phyloP scores from a whole-genome alignment of 2,888 invertebrate genomes.

The Dermolepida albohirtum region DNA sequence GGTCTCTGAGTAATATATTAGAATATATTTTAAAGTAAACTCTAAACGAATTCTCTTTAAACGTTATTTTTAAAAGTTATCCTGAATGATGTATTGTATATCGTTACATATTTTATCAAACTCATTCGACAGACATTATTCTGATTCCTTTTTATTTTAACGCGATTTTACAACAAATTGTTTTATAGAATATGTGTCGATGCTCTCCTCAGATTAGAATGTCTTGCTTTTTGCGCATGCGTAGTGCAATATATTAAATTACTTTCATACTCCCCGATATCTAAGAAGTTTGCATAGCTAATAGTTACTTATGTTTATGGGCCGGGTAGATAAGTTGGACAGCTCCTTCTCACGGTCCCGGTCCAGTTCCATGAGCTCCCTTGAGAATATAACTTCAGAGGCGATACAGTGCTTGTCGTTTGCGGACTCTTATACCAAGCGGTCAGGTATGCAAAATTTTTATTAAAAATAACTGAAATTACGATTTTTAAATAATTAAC shows the following conservation, averaged over 20 bases:
- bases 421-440: conserved; percentile 94
- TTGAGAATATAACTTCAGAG: conserved; percentile 97
- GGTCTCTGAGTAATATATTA: conserved; percentile 4
- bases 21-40: conserved; percentile 7
- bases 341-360: conserved; percentile 96
- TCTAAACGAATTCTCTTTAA: background rate
- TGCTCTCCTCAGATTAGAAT: conserved; percentile 40
- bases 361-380: conserved; percentile 97
- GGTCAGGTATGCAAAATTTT: conserved; percentile 77
- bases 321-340: conserved; percentile 95
- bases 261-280: conserved; percentile 1
- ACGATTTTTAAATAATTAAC: too few relatives aligned
- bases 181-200: background rate
- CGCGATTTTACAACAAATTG: background rate
- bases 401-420: conserved; percentile 96
- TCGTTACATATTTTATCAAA: too few relatives aligned
- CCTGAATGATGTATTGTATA: too few relatives aligned
- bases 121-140: too few relatives aligned
- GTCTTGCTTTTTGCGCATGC: conserved; percentile 56
- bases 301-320: conserved; percentile 67
- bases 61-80: background rate
- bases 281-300: conserved; percentile 44
- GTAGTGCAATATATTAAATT: conserved; percentile 50
- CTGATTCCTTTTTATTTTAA: too few relatives aligned
- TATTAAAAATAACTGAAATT: too few relatives aligned